These are phyloP conservation scores for Lacerta bilineata DNA, from an alignment of 2,797 vertebrate species.

Conservation along the genomic window DNA sequence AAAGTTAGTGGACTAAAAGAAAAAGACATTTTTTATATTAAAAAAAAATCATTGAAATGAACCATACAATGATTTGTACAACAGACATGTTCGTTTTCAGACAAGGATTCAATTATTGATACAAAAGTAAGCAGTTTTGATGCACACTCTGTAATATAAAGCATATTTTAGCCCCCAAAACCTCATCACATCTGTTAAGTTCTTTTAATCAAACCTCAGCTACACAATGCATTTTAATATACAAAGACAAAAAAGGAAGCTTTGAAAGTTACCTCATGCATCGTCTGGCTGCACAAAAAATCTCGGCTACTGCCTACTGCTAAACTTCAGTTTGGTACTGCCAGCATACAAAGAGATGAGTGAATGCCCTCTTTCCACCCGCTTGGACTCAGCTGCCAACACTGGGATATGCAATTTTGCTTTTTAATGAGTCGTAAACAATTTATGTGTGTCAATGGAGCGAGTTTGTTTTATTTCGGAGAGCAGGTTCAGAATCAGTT, in stretches of 20 bases:
- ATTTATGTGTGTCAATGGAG: conserved; percentile 83
- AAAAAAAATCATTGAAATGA: conserved; percentile 61
- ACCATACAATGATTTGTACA: conserved; percentile 70
- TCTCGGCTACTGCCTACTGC: conserved; percentile 80
- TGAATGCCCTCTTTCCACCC: conserved; percentile 82
- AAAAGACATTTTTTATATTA: conserved; percentile 60
- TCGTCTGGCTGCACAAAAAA: conserved; percentile 80
- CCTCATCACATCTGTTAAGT: conserved; percentile 52
- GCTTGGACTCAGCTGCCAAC: conserved; percentile 84
- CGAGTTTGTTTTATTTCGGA: conserved; percentile 83
- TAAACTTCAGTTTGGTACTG: conserved; percentile 83
- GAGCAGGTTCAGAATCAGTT: conserved; percentile 76
- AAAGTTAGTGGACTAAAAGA: conserved; percentile 62
- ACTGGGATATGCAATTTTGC: conserved; percentile 83
- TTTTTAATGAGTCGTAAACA: conserved; percentile 88
- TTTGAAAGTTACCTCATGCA: conserved; percentile 86
- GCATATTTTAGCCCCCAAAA: conserved; percentile 39
- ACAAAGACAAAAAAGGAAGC: conserved; percentile 82
- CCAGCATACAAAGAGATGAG: conserved; percentile 84
- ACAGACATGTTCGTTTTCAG: conserved; percentile 71
- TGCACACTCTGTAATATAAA: conserved; percentile 55
- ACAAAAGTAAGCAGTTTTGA: conserved; percentile 72
- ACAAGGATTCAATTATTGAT: conserved; percentile 75
- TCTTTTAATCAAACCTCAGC: conserved; percentile 76
- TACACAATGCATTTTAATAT: conserved; percentile 74